Evolutionary conservation across 2,113 vertebrate species (phyloP).

Genomic region (Xenotilapia flavipinnis): DNA sequence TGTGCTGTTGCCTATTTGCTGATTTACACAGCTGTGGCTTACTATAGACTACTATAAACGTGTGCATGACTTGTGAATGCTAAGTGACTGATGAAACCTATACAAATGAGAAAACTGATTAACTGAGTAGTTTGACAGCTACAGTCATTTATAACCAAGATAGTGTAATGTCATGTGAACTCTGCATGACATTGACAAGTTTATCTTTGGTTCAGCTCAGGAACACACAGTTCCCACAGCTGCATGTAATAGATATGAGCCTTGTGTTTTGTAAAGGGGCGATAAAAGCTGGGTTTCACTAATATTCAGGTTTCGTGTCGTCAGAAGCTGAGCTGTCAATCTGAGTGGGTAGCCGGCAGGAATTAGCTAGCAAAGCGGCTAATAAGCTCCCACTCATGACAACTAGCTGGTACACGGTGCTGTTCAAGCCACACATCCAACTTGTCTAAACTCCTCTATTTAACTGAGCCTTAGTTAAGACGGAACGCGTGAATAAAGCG

Average conservation of each 20-base stretch:
- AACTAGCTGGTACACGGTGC: neutral
- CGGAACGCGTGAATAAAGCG: neutral
- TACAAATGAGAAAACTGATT: neutral
- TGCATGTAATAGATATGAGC: constrained; percentile 18
- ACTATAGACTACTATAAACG: neutral
- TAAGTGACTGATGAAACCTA: neutral
- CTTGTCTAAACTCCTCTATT: neutral
- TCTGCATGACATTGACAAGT: constrained; percentile 17
- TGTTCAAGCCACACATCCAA: neutral
- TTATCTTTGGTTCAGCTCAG: constrained; percentile 20
- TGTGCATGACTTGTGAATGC: neutral
- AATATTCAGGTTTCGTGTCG: neutral
- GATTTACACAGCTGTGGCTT: neutral
- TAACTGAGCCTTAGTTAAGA: neutral
- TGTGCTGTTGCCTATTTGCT: neutral
- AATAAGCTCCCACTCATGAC: constrained; percentile 22
- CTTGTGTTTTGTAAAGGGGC: neutral
- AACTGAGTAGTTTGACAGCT: neutral
- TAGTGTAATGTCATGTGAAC: neutral
- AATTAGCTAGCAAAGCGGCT: constrained; percentile 33
- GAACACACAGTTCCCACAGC: constrained; percentile 28
- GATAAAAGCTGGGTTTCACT: neutral
- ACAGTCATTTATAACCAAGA: neutral
- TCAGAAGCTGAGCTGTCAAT: constrained; percentile 22
- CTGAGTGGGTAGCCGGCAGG: constrained; percentile 14